Evolutionary conservation across 2,797 vertebrate genomes (phyloP), one percentile per base, ranked within the genome.

Genomic region (Eptatretus atami): DNA sequence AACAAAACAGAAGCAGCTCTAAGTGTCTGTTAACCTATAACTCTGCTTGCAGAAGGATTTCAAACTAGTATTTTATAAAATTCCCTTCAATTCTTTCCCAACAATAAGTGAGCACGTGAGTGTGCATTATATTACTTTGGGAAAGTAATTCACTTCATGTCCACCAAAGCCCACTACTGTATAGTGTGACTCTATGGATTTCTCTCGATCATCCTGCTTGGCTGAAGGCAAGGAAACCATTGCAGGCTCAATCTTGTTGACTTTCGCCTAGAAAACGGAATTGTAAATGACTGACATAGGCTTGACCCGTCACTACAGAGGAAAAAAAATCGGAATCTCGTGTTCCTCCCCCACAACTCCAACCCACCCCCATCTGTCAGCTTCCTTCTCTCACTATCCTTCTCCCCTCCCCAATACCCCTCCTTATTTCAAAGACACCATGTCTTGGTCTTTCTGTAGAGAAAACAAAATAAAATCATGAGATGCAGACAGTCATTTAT

Each of bases 261-360:
- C 57, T 61, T 61, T 61, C 25, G 57, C n/a, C n/a, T 12, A n/a
- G 57, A 61, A 61, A n/a, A 25, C 57, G n/a, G 57, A 61, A 61
- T 61, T 61, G n/a, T 61, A 61, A 61, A 2, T 25, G 57, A 10
- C 9, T 61, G 57, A 10, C 10, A 61, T 61, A 61, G 25, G 57
- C 57, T 25, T n/a, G 57, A 25, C 57, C 57, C 57, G 11, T 61
- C 57, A 25, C 57, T 25, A 25, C 25, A 25, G 57, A n/a, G 11
- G 10, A 61, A n/a, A n/a, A 25, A n/a, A 10, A 61, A 61, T 19
- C 19, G 31, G 31, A 6, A 44, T 44, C 31, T 44, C 31, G 31
- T 8, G 31, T 44, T 44, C 31, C 31, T 44, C 31, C 31, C 31
- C 31, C 31, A 44, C 31, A 44, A 44, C 31, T 3, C 6, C 31